These are phyloP conservation scores for Synanthedon myopaeformis DNA, from an alignment of 2,888 invertebrate genomes.

Conservation along the genomic window DNA sequence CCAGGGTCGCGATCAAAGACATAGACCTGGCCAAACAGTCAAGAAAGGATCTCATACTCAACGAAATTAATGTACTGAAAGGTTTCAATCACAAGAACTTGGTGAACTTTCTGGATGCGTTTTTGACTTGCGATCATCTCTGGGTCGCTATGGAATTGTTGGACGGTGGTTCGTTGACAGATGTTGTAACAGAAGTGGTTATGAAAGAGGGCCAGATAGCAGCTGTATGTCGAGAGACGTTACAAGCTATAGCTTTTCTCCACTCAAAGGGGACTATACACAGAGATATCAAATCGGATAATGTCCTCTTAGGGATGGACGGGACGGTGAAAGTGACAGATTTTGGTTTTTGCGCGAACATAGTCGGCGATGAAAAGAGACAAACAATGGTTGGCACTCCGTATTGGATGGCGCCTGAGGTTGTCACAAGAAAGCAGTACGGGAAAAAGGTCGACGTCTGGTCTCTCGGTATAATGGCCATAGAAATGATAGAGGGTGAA, in stretches of 20 bases:
- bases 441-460: conserved; percentile 94
- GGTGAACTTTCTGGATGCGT: conserved; percentile 95
- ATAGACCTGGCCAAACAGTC: conserved; percentile 96
- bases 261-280: conserved; percentile 93
- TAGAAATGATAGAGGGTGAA: conserved; percentile 93
- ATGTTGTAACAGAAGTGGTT: conserved; percentile 96
- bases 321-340: conserved; percentile 94
- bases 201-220: conserved; percentile 98
- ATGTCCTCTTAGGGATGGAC: conserved; percentile 92
- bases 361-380: conserved; percentile 93
- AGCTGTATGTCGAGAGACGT: conserved; percentile 87
- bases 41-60: conserved; percentile 94
- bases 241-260: conserved; percentile 90
- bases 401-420: conserved; percentile 98
- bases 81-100: conserved; percentile 94
- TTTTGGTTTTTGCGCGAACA: conserved; percentile 98
- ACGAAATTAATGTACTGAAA: conserved; percentile 92
- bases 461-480: conserved; percentile 98
- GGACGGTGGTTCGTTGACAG: conserved; percentile 95
- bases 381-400: conserved; percentile 99
- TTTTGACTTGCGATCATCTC: conserved; percentile 89
- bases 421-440: conserved; percentile 91
- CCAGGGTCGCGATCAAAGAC: conserved; percentile 94
- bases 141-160: conserved; percentile 98
- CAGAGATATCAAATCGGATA: conserved; percentile 97